These are phyloP conservation scores for Sphinx pinastri DNA, from an alignment of 2,888 invertebrate genomes.

Conservation along the genomic window DNA sequence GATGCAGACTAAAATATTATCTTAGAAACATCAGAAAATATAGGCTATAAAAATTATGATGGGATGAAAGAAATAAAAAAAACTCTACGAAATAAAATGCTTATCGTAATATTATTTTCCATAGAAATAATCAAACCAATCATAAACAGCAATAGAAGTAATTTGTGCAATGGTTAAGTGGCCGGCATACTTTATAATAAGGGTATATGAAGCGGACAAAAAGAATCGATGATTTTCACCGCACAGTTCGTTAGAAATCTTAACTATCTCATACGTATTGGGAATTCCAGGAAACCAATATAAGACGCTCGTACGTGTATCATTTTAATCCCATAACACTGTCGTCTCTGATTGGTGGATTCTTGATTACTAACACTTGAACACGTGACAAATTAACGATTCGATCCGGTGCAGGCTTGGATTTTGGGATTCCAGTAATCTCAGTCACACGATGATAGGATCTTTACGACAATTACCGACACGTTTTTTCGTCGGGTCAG, in stretches of 20 bases:
- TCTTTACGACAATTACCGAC: neutral
- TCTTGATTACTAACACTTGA: conserved; percentile 29
- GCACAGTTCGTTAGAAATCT: neutral
- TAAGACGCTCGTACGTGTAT: neutral
- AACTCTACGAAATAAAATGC: too few species aligned
- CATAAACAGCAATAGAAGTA: too few species aligned
- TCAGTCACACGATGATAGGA: conserved; percentile 5
- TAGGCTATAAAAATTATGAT: too few species aligned
- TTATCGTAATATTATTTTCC: too few species aligned
- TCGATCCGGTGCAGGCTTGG: neutral
- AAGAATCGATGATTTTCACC: neutral
- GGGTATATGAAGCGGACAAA: neutral
- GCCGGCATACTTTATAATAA: neutral
- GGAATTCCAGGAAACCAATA: neutral
- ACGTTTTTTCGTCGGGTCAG: conserved; percentile 18
- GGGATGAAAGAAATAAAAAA: too few species aligned
- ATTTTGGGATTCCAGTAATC: conserved; percentile 6
- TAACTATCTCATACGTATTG: neutral
- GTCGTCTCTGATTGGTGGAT: conserved; percentile 19
- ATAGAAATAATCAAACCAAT: too few species aligned
- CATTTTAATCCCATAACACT: conserved; percentile 14
- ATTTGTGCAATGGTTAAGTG: too few species aligned
- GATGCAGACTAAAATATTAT: too few species aligned
- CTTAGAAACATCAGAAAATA: too few species aligned
- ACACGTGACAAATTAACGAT: conserved; percentile 27